Conservation (phyloP, 2,113 vertebrate species). For the Centrocercus urophasianus region DNA sequence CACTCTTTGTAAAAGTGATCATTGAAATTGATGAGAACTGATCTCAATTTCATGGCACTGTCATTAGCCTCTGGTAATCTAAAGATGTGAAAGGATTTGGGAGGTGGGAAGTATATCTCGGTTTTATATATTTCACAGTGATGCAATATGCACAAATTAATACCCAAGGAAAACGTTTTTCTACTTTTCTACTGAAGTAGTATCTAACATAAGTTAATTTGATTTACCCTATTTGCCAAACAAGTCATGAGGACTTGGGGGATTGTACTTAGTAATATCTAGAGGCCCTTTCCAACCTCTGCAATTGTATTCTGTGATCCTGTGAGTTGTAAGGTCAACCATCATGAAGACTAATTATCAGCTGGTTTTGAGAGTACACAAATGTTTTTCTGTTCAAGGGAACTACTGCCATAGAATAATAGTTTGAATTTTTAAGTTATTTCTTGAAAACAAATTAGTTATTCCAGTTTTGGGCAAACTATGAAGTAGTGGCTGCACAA, state of each 20-base stretch:
- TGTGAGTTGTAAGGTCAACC: not conserved
- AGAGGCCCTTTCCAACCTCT: no score
- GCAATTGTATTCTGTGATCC: no score
- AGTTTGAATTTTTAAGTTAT: not conserved
- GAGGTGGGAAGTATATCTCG: constrained; percentile 1
- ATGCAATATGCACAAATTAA: not conserved
- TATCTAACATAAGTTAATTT: not conserved
- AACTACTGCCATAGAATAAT: not conserved
- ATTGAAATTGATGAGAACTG: constrained; percentile 55
- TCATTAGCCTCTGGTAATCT: constrained; percentile 46
- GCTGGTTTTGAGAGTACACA: fast-evolving
- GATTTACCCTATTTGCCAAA: not conserved
- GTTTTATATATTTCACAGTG: not conserved
- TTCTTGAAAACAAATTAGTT: not conserved
- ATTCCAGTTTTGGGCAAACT: not conserved
- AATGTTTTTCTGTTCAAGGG: not conserved
- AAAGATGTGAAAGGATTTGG: constrained; percentile 23
- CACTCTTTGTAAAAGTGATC: not conserved
- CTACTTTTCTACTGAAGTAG: not conserved
- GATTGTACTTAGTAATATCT: no score
- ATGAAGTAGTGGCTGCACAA: not conserved
- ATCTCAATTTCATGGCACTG: constrained; percentile 37
- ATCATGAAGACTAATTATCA: not conserved
- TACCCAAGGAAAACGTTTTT: constrained; percentile 20
- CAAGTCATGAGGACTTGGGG: not conserved